These are phyloP conservation scores for Psilopogon haemacephalus DNA, from an alignment of 2,113 vertebrate species.

Conservation along the genomic window DNA sequence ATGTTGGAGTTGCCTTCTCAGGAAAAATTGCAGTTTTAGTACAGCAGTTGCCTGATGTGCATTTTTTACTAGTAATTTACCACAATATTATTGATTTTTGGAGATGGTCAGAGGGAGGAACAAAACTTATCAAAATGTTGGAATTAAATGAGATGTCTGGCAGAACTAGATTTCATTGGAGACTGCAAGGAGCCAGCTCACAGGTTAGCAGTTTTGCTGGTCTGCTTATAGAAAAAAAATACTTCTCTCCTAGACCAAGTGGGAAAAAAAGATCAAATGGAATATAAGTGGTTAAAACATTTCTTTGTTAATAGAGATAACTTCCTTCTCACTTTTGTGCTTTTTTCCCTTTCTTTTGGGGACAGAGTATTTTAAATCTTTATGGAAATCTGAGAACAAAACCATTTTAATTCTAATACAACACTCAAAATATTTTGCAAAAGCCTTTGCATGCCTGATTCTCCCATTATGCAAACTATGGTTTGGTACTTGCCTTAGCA, in stretches of 20 bases:
- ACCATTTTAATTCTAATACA: not conserved
- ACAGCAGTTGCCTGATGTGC: not conserved
- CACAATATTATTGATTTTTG: not conserved
- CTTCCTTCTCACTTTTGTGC: not conserved
- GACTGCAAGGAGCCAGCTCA: not conserved
- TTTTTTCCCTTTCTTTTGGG: not conserved
- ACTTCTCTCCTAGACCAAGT: not conserved
- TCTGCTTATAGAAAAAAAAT: not conserved
- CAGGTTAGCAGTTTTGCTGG: not conserved
- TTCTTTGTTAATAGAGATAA: not conserved
- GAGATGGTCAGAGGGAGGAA: not conserved
- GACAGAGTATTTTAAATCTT: not conserved
- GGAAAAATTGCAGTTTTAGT: not conserved
- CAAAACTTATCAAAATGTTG: not conserved
- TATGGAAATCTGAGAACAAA: not conserved
- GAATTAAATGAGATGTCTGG: not conserved
- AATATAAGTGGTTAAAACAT: not conserved
- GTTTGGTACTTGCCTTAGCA: not conserved
- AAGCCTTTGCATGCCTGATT: rapidly evolving
- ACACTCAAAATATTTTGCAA: not conserved
- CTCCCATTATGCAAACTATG: not conserved
- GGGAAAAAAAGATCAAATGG: not conserved
- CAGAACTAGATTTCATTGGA: not conserved
- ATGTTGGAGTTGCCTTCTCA: not conserved
- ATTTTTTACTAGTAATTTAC: not conserved